phyloP scores from a whole-genome alignment of 2,888 invertebrate genomes.

The Zhuqinia jingwanae region DNA sequence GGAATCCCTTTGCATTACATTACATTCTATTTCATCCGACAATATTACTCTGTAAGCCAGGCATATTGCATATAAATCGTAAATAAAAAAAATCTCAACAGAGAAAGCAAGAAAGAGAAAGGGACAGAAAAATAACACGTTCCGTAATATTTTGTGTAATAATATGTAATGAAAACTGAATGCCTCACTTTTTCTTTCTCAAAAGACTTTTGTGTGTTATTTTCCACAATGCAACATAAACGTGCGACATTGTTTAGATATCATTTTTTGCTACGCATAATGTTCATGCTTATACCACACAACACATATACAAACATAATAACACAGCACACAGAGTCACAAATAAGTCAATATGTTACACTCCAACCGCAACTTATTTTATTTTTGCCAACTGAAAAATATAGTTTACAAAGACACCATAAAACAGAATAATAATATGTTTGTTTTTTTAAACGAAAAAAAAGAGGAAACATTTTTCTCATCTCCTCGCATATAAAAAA shows the following conservation, averaged over 20 bases:
- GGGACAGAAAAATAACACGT: too few species aligned
- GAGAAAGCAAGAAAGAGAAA: background rate
- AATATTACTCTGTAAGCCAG: background rate
- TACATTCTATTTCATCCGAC: background rate
- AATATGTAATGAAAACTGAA: constrained; percentile 13
- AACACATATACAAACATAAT: too few species aligned
- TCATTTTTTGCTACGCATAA: too few species aligned
- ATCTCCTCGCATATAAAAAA: too few species aligned
- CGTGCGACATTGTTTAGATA: background rate
- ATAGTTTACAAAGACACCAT: too few species aligned
- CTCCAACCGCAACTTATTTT: constrained; percentile 3
- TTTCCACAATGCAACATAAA: constrained; percentile 43
- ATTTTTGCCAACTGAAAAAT: too few species aligned
- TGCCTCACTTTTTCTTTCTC: background rate
- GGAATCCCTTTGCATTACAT: background rate
- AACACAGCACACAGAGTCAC: constrained; percentile 8
- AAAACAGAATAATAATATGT: too few species aligned
- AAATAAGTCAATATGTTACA: constrained; percentile 36
- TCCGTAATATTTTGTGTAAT: too few species aligned
- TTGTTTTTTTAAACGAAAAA: too few species aligned
- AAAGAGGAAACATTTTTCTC: too few species aligned
- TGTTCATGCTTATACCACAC: constrained; percentile 49
- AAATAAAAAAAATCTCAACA: background rate
- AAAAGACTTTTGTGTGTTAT: background rate
- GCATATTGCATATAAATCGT: constrained; percentile 11